These are phyloP conservation scores for Acrobeloides nanus DNA, from an alignment of 2,888 invertebrate genomes.

Conservation along the genomic window DNA sequence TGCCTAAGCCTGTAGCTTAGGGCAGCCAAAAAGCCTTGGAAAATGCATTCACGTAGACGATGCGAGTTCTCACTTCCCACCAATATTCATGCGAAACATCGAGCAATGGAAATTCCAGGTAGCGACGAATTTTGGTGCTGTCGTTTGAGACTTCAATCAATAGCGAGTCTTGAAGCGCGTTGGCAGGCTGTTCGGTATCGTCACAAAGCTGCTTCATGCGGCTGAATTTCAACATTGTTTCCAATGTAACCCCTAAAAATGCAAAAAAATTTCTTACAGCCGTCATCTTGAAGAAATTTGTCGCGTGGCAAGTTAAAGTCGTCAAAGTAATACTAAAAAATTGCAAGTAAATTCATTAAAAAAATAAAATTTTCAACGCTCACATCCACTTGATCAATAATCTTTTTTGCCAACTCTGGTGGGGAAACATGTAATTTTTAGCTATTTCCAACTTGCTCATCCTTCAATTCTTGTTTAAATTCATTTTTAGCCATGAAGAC, in stretches of 20 bases:
- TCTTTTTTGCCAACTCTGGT: no score
- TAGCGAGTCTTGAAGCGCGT: slow-evolving; percentile 68
- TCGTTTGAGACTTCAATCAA: slow-evolving; percentile 63
- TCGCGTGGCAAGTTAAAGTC: slow-evolving; percentile 84
- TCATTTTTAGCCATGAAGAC: no score
- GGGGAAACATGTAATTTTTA: no score
- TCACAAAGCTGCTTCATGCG: slow-evolving; percentile 66
- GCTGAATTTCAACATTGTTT: slow-evolving; percentile 78
- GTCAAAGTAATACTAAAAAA: slow-evolving; percentile 72
- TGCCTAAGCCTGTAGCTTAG: no score
- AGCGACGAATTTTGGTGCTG: slow-evolving; percentile 68
- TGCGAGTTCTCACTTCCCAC: slow-evolving; percentile 69
- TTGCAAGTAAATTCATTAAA: no score
- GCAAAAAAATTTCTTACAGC: slow-evolving; percentile 71
- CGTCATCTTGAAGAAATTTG: slow-evolving; percentile 81
- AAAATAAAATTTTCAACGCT: no score
- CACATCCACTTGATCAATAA: no score
- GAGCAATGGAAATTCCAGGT: slow-evolving; percentile 69
- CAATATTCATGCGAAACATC: slow-evolving; percentile 75
- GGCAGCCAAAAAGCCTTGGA: no score
- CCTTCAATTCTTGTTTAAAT: no score
- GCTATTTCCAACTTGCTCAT: no score
- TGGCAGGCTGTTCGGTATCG: slow-evolving; percentile 67
- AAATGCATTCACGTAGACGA: slow-evolving; percentile 70
- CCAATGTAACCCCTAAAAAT: slow-evolving; percentile 69